phyloP scores from a whole-genome alignment of 2,113 vertebrate genomes.

The Caranx ignobilis region DNA sequence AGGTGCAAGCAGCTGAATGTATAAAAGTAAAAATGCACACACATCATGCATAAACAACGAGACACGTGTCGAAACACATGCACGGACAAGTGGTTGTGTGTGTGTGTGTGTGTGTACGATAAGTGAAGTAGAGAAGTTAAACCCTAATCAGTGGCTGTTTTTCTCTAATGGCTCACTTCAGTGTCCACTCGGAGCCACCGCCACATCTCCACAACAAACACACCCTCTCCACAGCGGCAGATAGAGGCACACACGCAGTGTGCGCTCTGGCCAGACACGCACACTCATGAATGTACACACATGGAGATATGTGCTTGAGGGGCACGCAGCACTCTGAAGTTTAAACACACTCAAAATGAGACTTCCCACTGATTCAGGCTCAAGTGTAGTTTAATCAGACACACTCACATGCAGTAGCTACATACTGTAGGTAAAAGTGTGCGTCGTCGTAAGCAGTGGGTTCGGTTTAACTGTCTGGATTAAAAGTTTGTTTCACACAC shows the following conservation, averaged over 20 bases:
- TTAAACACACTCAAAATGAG: conserved; percentile 14
- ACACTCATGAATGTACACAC: not conserved
- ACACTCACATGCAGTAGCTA: not conserved
- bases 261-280: not conserved
- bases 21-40: not conserved
- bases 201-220: conserved; percentile 74
- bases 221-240: conserved; percentile 34
- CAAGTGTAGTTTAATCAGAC: no score
- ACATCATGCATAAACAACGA: not conserved
- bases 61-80: not conserved
- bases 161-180: conserved; percentile 55
- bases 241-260: conserved; percentile 10
- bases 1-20: not conserved
- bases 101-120: conserved; percentile 30
- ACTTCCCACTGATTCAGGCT: not conserved
- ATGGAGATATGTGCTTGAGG: not conserved
- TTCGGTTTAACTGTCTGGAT: no score
- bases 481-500: no score
- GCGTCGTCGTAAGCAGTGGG: no score
- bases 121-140: conserved; percentile 58
- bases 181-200: conserved; percentile 37
- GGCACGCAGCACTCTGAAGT: not conserved
- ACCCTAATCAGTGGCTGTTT: conserved; percentile 56
- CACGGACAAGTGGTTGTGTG: not conserved
- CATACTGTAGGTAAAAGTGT: no score